phyloP scores from a whole-genome alignment of 2,888 invertebrate genomes.

The Periphyllus acericola region DNA sequence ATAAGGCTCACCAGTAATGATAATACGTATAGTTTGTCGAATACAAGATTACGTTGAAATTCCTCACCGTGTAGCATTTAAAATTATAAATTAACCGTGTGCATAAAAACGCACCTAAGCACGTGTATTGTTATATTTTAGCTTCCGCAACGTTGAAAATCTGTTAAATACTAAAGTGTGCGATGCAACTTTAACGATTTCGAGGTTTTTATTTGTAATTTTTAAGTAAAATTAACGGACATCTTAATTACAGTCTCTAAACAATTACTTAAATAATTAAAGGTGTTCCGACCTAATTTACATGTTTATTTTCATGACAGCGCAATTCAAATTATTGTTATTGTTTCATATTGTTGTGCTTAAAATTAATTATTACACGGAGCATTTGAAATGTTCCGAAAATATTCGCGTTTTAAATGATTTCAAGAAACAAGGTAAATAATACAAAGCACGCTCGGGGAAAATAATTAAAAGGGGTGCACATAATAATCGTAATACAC shows the following conservation, averaged over 20 bases:
- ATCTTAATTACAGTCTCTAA: neutral
- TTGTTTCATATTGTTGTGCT: neutral
- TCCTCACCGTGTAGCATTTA: too few relatives aligned
- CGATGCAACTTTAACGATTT: too few relatives aligned
- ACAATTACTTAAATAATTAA: neutral
- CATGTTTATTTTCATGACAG: neutral
- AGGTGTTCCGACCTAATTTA: neutral
- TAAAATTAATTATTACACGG: neutral
- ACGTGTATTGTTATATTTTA: too few relatives aligned
- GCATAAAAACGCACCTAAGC: too few relatives aligned
- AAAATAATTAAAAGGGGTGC: too few relatives aligned
- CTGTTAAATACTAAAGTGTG: too few relatives aligned
- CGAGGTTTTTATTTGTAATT: neutral
- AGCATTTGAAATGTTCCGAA: neutral
- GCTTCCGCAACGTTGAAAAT: too few relatives aligned
- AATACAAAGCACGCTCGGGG: neutral
- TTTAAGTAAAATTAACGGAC: neutral
- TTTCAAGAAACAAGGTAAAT: neutral
- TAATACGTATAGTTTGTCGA: too few relatives aligned
- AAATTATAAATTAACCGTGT: too few relatives aligned
- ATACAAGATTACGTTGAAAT: too few relatives aligned
- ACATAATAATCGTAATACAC: too few relatives aligned
- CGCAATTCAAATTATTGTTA: neutral
- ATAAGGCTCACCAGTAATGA: too few relatives aligned
- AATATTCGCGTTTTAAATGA: neutral